Conservation (phyloP, 2,888 invertebrate genomes). For the Dione juno region DNA sequence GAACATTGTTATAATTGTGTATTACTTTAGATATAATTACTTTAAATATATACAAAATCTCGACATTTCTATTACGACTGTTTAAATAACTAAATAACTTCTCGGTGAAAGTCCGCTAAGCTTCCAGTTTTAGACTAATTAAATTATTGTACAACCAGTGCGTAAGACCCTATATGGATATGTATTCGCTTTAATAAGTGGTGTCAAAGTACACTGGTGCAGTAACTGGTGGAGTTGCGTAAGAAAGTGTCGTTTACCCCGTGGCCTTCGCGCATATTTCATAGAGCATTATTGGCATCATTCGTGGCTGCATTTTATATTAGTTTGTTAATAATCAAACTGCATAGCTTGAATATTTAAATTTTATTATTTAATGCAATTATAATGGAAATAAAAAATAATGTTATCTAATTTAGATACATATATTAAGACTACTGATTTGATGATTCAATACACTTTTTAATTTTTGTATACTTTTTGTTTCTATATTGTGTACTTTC, state of each 20-base stretch:
- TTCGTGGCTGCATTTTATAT: conserved; percentile 25
- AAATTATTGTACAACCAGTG: conserved; percentile 29
- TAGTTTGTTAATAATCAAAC: background rate
- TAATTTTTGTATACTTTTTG: no score
- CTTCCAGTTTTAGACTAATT: conserved; percentile 36
- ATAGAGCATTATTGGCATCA: conserved; percentile 54
- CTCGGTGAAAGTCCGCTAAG: conserved; percentile 34
- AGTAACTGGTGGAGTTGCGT: conserved; percentile 59
- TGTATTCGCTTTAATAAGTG: conserved; percentile 20
- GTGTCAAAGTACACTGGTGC: conserved; percentile 40
- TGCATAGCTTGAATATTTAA: background rate
- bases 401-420: no score
- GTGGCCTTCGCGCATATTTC: conserved; percentile 71
- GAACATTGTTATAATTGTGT: background rate
- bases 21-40: background rate
- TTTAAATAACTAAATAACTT: conserved; percentile 19
- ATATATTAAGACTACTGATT: no score
- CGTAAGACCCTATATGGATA: conserved; percentile 24
- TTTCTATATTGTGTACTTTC: no score
- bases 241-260: conserved; percentile 79
- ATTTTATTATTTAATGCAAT: background rate
- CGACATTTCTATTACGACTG: background rate
- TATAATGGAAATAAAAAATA: no score
- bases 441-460: no score
- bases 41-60: background rate